Conservation (phyloP, 2,113 vertebrate genomes). For the Mormoops blainvillei region DNA sequence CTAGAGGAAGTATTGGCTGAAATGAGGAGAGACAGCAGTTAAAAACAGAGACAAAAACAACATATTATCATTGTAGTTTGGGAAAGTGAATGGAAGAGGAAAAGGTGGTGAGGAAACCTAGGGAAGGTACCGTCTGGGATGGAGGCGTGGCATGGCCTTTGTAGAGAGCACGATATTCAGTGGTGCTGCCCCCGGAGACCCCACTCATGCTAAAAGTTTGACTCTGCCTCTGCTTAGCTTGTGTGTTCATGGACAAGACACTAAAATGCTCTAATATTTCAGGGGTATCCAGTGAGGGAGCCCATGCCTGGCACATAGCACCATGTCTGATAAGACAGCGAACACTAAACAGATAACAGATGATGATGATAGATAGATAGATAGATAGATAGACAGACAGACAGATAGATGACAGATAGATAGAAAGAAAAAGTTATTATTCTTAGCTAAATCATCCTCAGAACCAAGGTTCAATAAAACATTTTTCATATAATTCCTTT, state of each 20-base stretch:
- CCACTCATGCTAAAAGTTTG: background rate
- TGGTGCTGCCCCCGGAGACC: background rate
- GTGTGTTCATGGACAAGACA: background rate
- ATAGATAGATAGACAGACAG: too few species aligned
- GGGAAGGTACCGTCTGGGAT: background rate
- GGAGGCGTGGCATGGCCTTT: rapidly evolving
- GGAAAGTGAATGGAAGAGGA: background rate
- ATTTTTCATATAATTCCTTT: background rate
- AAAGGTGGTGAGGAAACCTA: background rate
- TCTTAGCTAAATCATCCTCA: background rate
- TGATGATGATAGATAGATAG: too few species aligned
- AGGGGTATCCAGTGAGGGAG: background rate
- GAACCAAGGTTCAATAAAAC: background rate
- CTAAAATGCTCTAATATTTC: background rate
- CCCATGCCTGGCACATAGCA: background rate
- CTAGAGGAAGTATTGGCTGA: background rate
- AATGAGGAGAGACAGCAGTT: background rate
- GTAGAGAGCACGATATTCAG: background rate
- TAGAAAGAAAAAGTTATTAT: background rate
- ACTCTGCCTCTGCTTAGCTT: background rate
- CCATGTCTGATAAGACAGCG: background rate
- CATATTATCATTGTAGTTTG: background rate
- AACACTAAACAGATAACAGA: background rate
- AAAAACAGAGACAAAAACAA: background rate
- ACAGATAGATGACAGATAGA: too few species aligned